phyloP scores from a whole-genome alignment of 2,888 invertebrate species.

The Trissonchulus sp. region DNA sequence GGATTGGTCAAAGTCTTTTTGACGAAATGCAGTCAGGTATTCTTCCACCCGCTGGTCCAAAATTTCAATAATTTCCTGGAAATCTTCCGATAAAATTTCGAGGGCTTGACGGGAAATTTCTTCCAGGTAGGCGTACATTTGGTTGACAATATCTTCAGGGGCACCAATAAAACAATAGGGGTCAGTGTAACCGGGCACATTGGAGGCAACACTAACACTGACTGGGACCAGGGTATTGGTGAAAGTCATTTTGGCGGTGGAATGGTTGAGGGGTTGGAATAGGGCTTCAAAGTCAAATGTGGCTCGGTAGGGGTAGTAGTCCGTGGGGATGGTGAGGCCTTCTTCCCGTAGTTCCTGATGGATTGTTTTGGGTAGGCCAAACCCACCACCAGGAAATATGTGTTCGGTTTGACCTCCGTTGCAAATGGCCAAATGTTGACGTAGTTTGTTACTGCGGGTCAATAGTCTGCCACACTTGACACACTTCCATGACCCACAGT shows the following conservation, averaged over 20 bases:
- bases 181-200: not conserved
- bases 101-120: not conserved
- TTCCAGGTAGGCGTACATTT: not conserved
- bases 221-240: not conserved
- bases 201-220: not conserved
- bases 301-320: not conserved
- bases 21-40: not conserved
- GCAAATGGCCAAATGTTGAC: not conserved
- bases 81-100: not conserved
- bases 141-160: not conserved
- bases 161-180: not conserved
- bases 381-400: not conserved
- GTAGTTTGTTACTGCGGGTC: not conserved
- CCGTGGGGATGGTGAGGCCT: not conserved
- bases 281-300: not conserved
- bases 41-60: not conserved
- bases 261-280: not conserved
- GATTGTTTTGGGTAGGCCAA: not conserved
- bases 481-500: not conserved
- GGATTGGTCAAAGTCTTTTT: not conserved
- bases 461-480: not conserved
- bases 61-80: not conserved
- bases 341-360: not conserved
- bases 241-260: not conserved
- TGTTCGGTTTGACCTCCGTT: not conserved